Evolutionary conservation across 2,888 invertebrate species (phyloP).

Genomic region (Nomada ruficornis): DNA sequence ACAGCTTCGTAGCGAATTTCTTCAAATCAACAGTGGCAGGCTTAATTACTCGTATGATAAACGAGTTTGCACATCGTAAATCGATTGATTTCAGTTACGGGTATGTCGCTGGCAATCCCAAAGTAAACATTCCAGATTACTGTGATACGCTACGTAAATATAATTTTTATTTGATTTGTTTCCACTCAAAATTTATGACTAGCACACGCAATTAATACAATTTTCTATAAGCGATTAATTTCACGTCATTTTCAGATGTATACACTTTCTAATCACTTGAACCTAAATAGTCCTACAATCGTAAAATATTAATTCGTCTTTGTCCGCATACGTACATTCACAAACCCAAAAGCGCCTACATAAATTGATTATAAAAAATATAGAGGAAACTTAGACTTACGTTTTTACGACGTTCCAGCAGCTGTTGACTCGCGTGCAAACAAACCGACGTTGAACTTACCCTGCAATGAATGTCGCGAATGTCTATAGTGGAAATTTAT

Average conservation of each 20-base stretch:
- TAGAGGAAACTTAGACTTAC: not conserved
- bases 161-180: slow-evolving; percentile 12
- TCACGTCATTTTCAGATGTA: too few relatives aligned
- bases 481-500: slow-evolving; percentile 40
- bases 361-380: not conserved
- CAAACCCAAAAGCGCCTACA: too few relatives aligned
- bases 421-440: not conserved
- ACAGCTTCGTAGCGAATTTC: not conserved
- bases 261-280: too few relatives aligned
- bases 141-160: slow-evolving; percentile 17
- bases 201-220: too few relatives aligned
- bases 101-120: slow-evolving; percentile 2
- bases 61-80: slow-evolving; percentile 18
- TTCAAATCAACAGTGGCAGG: not conserved
- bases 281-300: too few relatives aligned
- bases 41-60: slow-evolving; percentile 23
- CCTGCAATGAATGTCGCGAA: not conserved
- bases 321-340: too few relatives aligned
- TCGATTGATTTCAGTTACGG: slow-evolving; percentile 24
- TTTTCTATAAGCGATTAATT: too few relatives aligned
- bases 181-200: not conserved
- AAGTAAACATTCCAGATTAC: not conserved
- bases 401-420: not conserved
- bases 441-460: not conserved
- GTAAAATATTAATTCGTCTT: too few relatives aligned